Conservation (phyloP, 2,113 vertebrate species). For the Puffinus mauretanicus region DNA sequence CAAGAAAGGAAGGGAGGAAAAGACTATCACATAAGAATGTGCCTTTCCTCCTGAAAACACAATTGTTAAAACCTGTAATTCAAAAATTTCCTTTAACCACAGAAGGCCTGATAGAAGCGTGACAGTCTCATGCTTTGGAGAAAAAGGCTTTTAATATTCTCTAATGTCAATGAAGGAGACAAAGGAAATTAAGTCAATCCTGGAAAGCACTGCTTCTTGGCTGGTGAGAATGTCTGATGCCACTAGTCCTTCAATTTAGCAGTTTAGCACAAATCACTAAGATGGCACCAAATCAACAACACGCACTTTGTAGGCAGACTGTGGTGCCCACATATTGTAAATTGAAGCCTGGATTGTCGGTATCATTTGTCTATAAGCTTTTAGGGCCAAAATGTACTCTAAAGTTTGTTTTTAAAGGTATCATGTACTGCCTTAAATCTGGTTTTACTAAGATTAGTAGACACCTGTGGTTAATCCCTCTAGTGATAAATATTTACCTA, state of each 20-base stretch:
- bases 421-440: not conserved
- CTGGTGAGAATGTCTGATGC: not conserved
- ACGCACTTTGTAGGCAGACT: not conserved
- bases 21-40: not conserved
- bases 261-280: not conserved
- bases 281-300: not conserved
- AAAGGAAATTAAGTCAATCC: not conserved
- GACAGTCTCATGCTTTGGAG: not conserved
- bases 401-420: not conserved
- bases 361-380: not conserved
- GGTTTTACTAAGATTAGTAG: constrained; percentile 10
- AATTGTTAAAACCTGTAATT: not conserved
- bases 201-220: not conserved
- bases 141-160: not conserved
- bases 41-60: not conserved
- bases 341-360: not conserved
- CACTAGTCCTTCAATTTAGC: not conserved
- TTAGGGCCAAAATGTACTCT: not conserved
- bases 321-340: not conserved
- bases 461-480: not conserved
- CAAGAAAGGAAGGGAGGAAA: not conserved
- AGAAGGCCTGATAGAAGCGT: not conserved
- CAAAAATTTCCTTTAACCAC: not conserved
- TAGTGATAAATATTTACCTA: constrained; percentile 4
- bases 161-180: not conserved